These are phyloP conservation scores for Pterophyllum scalare DNA, from an alignment of 2,113 vertebrate species.

Conservation along the genomic window DNA sequence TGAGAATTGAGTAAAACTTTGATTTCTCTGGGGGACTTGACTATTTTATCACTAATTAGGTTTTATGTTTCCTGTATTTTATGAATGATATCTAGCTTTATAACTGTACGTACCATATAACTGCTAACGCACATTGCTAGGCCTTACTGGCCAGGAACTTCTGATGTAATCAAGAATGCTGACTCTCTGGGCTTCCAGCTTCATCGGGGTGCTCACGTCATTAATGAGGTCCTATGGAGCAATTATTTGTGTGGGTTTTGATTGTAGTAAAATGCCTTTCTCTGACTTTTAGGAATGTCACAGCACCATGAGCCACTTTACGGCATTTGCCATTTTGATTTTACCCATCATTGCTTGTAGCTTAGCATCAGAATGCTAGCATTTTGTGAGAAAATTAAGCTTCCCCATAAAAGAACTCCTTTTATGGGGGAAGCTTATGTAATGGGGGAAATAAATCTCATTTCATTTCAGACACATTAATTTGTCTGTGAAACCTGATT, in stretches of 20 bases:
- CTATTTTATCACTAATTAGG: background rate
- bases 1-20: background rate
- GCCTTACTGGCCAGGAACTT: background rate
- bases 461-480: background rate
- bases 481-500: background rate
- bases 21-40: background rate
- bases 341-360: background rate
- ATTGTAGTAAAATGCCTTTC: background rate
- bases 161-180: background rate
- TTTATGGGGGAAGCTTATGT: no score
- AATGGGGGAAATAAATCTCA: background rate
- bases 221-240: background rate
- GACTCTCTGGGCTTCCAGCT: background rate
- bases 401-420: background rate
- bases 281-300: background rate
- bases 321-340: background rate
- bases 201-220: rapidly evolving
- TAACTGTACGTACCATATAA: background rate
- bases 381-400: rapidly evolving
- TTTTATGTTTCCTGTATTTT: background rate
- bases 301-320: background rate
- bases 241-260: background rate
- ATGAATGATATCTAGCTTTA: background rate
- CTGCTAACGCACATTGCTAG: background rate
- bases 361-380: rapidly evolving